Conservation (phyloP, 1,140 invertebrate species). For the Drosophila baimaii region DNA sequence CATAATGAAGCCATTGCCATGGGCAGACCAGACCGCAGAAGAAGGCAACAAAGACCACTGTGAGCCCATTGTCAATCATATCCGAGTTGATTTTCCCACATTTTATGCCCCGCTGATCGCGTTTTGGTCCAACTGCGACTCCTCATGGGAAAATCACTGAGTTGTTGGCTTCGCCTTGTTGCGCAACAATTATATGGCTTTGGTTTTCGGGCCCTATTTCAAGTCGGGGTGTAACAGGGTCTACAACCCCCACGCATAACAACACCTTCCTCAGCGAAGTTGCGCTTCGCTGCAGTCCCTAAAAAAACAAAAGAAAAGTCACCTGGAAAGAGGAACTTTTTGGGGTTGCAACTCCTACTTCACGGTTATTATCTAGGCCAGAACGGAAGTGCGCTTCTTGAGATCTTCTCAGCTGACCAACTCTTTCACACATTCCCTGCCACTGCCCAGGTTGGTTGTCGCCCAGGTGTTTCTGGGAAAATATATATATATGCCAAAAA, state of each 20-base stretch:
- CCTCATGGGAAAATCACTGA: conserved; percentile 76
- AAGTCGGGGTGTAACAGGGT: background rate
- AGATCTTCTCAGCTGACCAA: conserved; percentile 54
- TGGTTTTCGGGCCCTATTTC: conserved; percentile 37
- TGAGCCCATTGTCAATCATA: conserved; percentile 53
- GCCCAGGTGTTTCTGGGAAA: conserved; percentile 56
- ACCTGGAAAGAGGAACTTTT: conserved; percentile 18
- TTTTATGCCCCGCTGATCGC: conserved; percentile 60
- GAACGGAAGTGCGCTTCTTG: conserved; percentile 74
- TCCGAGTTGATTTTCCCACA: conserved; percentile 67
- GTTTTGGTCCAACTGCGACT: conserved; percentile 36
- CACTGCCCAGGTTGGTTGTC: conserved; percentile 15
- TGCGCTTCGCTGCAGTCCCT: conserved; percentile 53
- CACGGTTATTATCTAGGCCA: conserved; percentile 62
- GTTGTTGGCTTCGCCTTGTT: conserved; percentile 64
- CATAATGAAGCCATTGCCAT: conserved; percentile 75
- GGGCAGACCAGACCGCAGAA: conserved; percentile 20
- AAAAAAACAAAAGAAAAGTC: conserved; percentile 1
- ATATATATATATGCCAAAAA: conserved; percentile 30
- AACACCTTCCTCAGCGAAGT: conserved; percentile 48
- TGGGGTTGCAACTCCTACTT: conserved; percentile 47
- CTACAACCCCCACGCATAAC: conserved; percentile 58
- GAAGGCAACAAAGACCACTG: background rate
- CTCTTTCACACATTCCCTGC: conserved; percentile 68
- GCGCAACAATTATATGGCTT: conserved; percentile 71